These are phyloP conservation scores for Peromyscus attwateri DNA, from an alignment of 2,797 vertebrate species.

Conservation along the genomic window DNA sequence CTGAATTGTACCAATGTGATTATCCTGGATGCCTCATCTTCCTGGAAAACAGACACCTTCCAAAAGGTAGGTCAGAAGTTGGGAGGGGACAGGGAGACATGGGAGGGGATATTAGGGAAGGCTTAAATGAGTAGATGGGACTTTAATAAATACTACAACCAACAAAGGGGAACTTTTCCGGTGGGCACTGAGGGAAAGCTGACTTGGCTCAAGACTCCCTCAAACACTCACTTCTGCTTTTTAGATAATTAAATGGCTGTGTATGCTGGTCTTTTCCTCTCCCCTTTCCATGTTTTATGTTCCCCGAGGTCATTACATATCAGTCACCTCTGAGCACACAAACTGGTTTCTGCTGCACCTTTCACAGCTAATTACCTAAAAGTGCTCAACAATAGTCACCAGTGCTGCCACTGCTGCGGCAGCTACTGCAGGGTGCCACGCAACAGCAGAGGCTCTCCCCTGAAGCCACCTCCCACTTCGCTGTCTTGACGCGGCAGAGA, in stretches of 20 bases:
- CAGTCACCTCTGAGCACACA: neutral
- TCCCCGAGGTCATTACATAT: neutral
- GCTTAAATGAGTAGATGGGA: neutral
- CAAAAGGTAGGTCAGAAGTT: neutral
- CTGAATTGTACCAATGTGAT: neutral
- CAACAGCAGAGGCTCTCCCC: no score
- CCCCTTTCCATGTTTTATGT: neutral
- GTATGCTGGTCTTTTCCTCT: neutral
- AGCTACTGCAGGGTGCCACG: neutral
- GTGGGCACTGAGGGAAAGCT: neutral
- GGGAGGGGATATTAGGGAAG: neutral
- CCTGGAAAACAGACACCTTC: neutral
- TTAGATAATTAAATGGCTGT: neutral
- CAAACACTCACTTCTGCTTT: neutral
- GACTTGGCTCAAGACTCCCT: neutral
- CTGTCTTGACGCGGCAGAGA: neutral
- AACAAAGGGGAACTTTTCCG: neutral
- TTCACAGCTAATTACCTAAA: neutral
- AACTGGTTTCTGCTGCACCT: neutral
- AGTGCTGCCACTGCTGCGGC: neutral
- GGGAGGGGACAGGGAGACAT: neutral
- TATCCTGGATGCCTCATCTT: neutral
- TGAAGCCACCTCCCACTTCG: neutral
- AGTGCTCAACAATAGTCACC: neutral
- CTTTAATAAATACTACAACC: neutral